Percentiles rank a stretch among this genome's conserved stretches.
These are phyloP conservation scores for Anthopleura sola DNA, from an alignment of 64 coral and sea anemone species.

Conservation along the genomic window DNA sequence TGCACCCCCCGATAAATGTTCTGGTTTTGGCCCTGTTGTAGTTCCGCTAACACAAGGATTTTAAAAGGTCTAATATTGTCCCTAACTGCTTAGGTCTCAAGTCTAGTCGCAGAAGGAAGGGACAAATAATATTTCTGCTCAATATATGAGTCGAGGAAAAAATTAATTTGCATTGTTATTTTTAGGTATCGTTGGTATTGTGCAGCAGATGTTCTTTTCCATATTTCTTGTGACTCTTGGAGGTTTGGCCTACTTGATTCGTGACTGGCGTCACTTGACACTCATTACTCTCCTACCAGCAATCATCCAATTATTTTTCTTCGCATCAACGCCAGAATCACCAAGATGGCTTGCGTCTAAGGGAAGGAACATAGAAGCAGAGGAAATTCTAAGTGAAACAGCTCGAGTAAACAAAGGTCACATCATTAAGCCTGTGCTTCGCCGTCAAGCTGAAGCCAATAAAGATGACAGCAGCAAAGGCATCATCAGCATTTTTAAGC, in stretches of 20 bases:
- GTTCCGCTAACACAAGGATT: too few relatives aligned
- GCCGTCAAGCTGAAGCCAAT: conserved; percentile 6
- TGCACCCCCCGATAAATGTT: too few relatives aligned
- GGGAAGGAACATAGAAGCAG: conserved; percentile 70
- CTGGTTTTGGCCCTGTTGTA: too few relatives aligned
- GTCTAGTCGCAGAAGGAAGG: too few relatives aligned
- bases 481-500: conserved; percentile 71
- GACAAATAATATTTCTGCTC: too few relatives aligned
- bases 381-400: conserved; percentile 49
- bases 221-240: conserved; percentile 57
- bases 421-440: conserved; percentile 25
- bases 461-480: conserved; percentile 18
- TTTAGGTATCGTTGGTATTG: conserved; percentile 70
- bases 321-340: conserved; percentile 58
- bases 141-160: neutral
- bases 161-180: neutral
- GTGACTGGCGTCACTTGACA: conserved; percentile 71
- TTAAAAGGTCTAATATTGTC: too few relatives aligned
- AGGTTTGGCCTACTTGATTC: conserved; percentile 68
- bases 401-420: conserved; percentile 48
- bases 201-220: conserved; percentile 63
- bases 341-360: conserved; percentile 69
- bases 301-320: conserved; percentile 45
- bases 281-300: conserved; percentile 46
- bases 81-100: too few relatives aligned